A percentile compares a stretch with the other conserved stretches of the same genome.
These are phyloP conservation scores for Pyrrhosoma nymphula DNA, from an alignment of 2,888 invertebrate species.

Conservation along the genomic window DNA sequence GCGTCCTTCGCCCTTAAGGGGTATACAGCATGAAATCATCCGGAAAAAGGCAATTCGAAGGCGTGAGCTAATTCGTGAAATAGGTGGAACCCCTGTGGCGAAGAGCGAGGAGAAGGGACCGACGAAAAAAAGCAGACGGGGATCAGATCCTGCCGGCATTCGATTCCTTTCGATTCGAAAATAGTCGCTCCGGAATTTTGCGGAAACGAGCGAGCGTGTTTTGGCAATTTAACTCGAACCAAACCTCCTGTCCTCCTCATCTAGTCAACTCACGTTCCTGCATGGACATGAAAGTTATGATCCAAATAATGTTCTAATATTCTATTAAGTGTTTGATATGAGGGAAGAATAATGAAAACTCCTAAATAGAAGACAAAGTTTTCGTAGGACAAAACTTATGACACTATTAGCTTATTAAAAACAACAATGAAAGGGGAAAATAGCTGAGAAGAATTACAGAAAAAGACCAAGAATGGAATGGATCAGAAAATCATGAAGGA, in stretches of 20 bases:
- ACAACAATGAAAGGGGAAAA: no score
- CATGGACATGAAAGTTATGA: no score
- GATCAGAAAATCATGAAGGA: no score
- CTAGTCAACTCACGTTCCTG: no score
- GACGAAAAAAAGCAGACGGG: not conserved
- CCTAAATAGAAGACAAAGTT: no score
- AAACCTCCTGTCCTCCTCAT: not conserved
- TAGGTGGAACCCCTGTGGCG: not conserved
- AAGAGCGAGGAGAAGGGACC: not conserved
- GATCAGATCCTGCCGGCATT: not conserved
- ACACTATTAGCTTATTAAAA: no score
- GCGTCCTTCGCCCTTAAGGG: not conserved
- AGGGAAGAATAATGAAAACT: no score
- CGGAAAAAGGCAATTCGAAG: constrained; percentile 56
- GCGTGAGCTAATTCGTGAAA: constrained; percentile 45
- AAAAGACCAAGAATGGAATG: no score
- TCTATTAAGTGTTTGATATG: no score
- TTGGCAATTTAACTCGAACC: not conserved
- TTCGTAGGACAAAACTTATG: no score
- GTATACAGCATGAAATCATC: constrained; percentile 40
- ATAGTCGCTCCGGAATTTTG: not conserved
- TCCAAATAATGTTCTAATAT: no score
- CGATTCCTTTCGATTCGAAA: constrained; percentile 1
- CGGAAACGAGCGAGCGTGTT: not conserved
- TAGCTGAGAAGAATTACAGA: no score